Evolutionary conservation across 2,797 vertebrate genomes (phyloP).

Genomic region (Sus cebifrons): DNA sequence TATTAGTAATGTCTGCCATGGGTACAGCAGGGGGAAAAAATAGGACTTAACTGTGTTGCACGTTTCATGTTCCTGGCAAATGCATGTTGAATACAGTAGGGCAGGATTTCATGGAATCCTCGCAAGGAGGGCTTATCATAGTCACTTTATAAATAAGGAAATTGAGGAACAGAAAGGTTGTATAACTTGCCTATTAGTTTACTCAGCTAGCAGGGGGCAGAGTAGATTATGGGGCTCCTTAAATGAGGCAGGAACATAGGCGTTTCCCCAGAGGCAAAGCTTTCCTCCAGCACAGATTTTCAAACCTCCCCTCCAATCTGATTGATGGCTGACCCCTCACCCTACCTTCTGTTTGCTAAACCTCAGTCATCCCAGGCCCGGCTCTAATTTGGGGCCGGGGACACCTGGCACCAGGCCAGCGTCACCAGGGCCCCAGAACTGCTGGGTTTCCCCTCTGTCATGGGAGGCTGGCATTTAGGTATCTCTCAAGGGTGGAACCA

Average conservation of each 20-base stretch:
- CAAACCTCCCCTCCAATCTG: neutral
- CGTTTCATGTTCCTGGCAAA: neutral
- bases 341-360: neutral
- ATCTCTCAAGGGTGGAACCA: slow-evolving; percentile 85
- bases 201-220: neutral
- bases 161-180: neutral
- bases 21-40: neutral
- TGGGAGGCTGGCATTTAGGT: slow-evolving; percentile 84
- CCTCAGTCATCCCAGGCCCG: neutral
- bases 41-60: neutral
- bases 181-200: neutral
- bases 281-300: neutral
- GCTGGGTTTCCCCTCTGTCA: slow-evolving; percentile 81
- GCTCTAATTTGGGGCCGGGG: slow-evolving; percentile 21
- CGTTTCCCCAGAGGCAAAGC: neutral
- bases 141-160: neutral
- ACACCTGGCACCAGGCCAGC: slow-evolving; percentile 79
- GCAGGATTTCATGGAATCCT: neutral
- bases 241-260: neutral
- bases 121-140: neutral
- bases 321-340: neutral
- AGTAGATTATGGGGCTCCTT: neutral
- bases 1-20: slow-evolving; percentile 39
- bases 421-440: slow-evolving; percentile 37
- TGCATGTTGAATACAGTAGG: neutral